Percentiles rank a stretch among this genome's conserved stretches.
Evolutionary conservation across 2,797 vertebrate genomes (phyloP).

Genomic region (Melanotaenia nigrans): DNA sequence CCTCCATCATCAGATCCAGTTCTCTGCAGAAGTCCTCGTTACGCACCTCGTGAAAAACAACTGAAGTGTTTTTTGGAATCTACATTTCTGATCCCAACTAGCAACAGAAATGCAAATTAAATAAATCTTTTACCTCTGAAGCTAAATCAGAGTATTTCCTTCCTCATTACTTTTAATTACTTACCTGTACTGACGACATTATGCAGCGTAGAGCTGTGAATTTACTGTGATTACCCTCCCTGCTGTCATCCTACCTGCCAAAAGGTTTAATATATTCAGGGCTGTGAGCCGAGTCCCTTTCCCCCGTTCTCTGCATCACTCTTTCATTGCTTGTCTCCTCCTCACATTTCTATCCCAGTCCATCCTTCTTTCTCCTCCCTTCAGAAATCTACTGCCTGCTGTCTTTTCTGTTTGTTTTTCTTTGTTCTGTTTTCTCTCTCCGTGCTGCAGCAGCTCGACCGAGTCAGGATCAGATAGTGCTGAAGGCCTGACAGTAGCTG

Average conservation of each 20-base stretch:
- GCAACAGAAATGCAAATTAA: slow-evolving; percentile 13
- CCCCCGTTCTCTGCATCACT: slow-evolving; percentile 11
- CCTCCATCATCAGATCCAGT: slow-evolving; percentile 23
- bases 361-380: slow-evolving; percentile 11
- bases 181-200: slow-evolving; percentile 44
- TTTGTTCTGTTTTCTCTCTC: slow-evolving; percentile 30
- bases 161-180: slow-evolving; percentile 40
- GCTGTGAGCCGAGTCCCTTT: slow-evolving; percentile 18
- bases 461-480: slow-evolving; percentile 57
- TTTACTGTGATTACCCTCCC: slow-evolving; percentile 41
- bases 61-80: neutral
- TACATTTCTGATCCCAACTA: slow-evolving; percentile 21
- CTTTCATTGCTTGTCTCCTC: slow-evolving; percentile 23
- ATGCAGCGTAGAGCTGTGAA: slow-evolving; percentile 38
- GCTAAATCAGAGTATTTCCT: slow-evolving; percentile 18
- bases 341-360: slow-evolving; percentile 29
- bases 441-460: slow-evolving; percentile 32
- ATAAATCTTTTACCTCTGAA: slow-evolving; percentile 24
- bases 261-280: slow-evolving; percentile 46
- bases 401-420: slow-evolving; percentile 33
- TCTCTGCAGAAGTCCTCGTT: slow-evolving; percentile 25
- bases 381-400: neutral
- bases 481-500: slow-evolving; percentile 57
- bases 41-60: slow-evolving; percentile 9
- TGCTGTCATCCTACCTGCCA: slow-evolving; percentile 56